Evolutionary conservation across 1,140 invertebrate species (phyloP), one percentile per base, ranked within the genome.

Genomic region (Leptinotarsa undecemlineata): DNA sequence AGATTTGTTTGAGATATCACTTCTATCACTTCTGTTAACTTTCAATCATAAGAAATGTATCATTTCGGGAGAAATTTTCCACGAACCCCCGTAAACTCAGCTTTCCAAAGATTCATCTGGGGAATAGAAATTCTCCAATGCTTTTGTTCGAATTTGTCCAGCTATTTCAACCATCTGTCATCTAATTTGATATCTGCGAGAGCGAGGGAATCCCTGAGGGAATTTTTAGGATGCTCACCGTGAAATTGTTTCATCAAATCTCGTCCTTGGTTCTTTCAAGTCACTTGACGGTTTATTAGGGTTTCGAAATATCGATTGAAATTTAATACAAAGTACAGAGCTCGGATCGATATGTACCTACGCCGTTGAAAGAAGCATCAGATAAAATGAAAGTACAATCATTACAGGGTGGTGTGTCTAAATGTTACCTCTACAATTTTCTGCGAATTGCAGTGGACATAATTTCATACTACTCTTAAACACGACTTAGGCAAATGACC

Each of bases 91-190:
- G 51, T 57, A 57, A 57, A 57, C n/a, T 6, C 13, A 17, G n/a
- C 15, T 57, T 15, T 57, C 15, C 20, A 20, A 42, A 68, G 15
- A 57, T 21, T 20, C 69, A 26, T 20, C 14, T 17, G 13, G 68
- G 68, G 68, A 70, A 70, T 70, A 17, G 48, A 72, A 64, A 64
- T 48, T 42, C 71, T 21, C 60, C 19, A 3, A 23, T 23, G 72
- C 33, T 72, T 57, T 67, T 68, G 72, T 73, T 67, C 19, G 63
- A 67, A 73, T 47, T 73, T 26, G 63, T 73, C 51, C 63, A 23
- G 71, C 72, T 73, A 73, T 73, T 78, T 74, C 72, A 69, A 76
- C 77, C 77, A 78, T 78, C 77, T 78, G 77, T 74, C 75, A 76
- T 64, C 73, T 78, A 78, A 78, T 78, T 78, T 75, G 76, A 78